Base-by-base conservation (phyloP, 2,888 invertebrate species). In the Eupeodes luniger region DNA sequence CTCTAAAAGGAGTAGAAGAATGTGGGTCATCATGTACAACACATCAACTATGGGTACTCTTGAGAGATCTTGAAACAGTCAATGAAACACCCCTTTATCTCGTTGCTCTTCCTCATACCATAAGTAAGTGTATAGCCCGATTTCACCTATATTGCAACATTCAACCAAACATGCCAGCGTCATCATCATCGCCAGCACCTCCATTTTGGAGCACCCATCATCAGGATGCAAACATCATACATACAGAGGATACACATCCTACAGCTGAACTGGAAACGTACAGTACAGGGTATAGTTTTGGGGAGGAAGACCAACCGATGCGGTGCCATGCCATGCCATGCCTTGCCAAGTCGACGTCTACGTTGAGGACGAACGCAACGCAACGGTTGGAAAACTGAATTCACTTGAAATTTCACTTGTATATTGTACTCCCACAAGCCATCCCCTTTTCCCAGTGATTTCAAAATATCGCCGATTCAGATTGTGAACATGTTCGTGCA, bases 21-120 rank as follows among this genome's bases (percentile, higher is more conserved):
- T 81, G 75, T 88, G 85, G 88, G 88, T 88, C 88, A 88, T 81
- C 87, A 51, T 84, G 87, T 62, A 77, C 77, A 80, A 77, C 44
- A 77, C 84, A 87, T 88, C 84, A 81, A 84, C 75, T 74, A 74
- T 72, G 40, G 40, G 40, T 40, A 34, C 59, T 72, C 74, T 81
- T 74, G 85, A 88, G 78, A 70, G 78, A 85, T 88, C 78, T 85
- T 81, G 74, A 77, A 40, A 84, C 64, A 81, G 64, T 81, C 88
- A 88, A 85, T 85, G 80, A 57, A 49, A 77, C 34, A 77, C 51
- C 69, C 69, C 74, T 19, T 19, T 19, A 19, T 19, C 19, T 19
- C 19, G 19, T 19, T 19, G 19, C 19, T 75, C 62, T 80, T 47
- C 70, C 49, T 12, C 11, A 11, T 16, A 27, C 16, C 3, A 7